Evolutionary conservation across 2,797 vertebrate genomes (phyloP).

Genomic region (Cephalopachus bancanus): DNA sequence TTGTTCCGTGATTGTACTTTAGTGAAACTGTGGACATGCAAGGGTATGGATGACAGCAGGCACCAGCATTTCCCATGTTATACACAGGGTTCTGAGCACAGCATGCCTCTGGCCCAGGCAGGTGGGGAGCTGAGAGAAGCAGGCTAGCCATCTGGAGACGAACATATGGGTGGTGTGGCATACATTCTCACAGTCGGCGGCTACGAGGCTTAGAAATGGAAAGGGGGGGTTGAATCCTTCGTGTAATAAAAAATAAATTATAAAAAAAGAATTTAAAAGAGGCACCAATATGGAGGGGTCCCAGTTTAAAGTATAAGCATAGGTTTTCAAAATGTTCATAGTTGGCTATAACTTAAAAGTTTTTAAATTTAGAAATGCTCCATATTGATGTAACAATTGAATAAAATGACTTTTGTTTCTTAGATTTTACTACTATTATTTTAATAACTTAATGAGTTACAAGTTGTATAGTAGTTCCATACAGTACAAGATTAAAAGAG

Average conservation of each 20-base stretch:
- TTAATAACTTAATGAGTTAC: neutral
- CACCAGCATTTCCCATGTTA: constrained; percentile 13
- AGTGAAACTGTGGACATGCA: neutral
- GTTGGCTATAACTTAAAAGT: neutral
- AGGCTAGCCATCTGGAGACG: constrained; percentile 73
- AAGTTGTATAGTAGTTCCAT: neutral
- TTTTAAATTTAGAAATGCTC: neutral
- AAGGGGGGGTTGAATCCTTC: neutral
- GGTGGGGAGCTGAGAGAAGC: constrained; percentile 65
- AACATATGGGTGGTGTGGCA: constrained; percentile 70
- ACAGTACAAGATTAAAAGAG: neutral
- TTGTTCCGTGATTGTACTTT: neutral
- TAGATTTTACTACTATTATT: neutral
- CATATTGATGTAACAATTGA: neutral
- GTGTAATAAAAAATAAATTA: constrained; percentile 24
- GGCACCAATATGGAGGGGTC: neutral
- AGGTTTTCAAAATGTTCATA: neutral
- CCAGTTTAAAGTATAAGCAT: neutral
- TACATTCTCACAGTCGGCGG: neutral
- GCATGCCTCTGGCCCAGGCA: constrained; percentile 69
- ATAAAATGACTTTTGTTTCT: neutral
- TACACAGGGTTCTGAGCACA: constrained; percentile 49
- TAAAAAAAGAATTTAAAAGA: neutral
- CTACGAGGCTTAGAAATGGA: constrained; percentile 59
- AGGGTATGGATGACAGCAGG: constrained; percentile 46